Conservation (phyloP, 2,113 vertebrate species). For the Xenopus laevis region DNA sequence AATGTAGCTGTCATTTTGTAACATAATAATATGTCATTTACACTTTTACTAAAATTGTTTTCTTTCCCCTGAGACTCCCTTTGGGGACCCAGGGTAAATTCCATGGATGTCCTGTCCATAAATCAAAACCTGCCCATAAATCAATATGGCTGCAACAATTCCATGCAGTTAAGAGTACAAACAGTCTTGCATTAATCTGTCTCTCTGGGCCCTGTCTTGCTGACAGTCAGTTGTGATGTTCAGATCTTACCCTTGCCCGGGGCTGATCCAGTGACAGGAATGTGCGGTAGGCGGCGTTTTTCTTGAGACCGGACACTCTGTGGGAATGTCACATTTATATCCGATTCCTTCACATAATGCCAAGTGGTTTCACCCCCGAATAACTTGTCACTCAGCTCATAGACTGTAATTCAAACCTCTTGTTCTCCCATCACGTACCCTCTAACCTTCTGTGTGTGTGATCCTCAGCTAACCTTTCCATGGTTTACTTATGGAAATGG, state of each 20-base stretch:
- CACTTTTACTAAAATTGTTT: too few species aligned
- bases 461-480: slow-evolving; percentile 33
- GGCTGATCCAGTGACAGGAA: slow-evolving; percentile 44
- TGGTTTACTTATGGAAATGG: background rate
- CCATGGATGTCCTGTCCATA: too few species aligned
- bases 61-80: too few species aligned
- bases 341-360: slow-evolving; percentile 33
- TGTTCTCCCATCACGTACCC: slow-evolving; percentile 27
- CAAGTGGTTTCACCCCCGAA: slow-evolving; percentile 42
- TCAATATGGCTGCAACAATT: background rate
- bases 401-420: slow-evolving; percentile 37
- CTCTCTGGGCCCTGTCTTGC: slow-evolving; percentile 27
- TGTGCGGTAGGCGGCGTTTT: slow-evolving; percentile 41
- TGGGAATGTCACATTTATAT: slow-evolving; percentile 35
- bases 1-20: too few species aligned
- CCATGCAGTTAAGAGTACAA: background rate
- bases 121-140: too few species aligned
- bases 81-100: too few species aligned
- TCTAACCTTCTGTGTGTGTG: slow-evolving; percentile 35
- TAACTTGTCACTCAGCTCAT: slow-evolving; percentile 42
- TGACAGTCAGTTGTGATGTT: slow-evolving; percentile 33
- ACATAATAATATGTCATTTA: too few species aligned
- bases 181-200: slow-evolving; percentile 25
- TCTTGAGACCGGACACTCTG: slow-evolving; percentile 38
- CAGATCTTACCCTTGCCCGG: slow-evolving; percentile 20